Percentiles rank a stretch among this genome's conserved stretches.
These are phyloP conservation scores for Myotis lucifugus DNA, from an alignment of 2,113 vertebrate species.

Conservation along the genomic window DNA sequence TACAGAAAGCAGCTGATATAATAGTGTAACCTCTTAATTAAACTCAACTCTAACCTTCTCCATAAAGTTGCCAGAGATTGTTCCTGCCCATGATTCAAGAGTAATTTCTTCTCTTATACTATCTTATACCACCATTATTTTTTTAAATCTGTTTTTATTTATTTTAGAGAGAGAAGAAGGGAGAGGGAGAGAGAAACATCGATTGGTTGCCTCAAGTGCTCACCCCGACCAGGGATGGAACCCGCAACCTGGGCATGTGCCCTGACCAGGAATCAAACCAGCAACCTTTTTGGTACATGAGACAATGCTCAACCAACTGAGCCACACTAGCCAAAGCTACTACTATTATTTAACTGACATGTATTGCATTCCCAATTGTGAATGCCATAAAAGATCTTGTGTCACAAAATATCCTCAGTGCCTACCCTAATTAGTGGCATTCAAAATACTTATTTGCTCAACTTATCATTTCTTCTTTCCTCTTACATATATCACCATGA, in stretches of 20 bases:
- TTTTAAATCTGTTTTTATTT: too few relatives aligned
- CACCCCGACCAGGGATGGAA: too few relatives aligned
- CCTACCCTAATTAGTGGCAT: neutral
- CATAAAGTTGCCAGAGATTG: neutral
- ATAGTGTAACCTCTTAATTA: neutral
- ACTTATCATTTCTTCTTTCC: neutral
- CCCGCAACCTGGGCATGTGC: too few relatives aligned
- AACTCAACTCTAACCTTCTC: slow-evolving; percentile 16
- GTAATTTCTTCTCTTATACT: neutral
- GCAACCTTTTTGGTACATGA: too few relatives aligned
- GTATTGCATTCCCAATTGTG: neutral
- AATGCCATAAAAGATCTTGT: neutral
- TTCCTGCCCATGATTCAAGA: neutral
- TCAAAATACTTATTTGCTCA: slow-evolving; percentile 43
- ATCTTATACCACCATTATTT: neutral
- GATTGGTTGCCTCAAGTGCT: too few relatives aligned
- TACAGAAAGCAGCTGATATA: neutral
- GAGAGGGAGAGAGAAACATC: too few relatives aligned
- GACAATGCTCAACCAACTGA: too few relatives aligned
- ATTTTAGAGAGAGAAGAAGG: too few relatives aligned
- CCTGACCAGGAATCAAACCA: too few relatives aligned
- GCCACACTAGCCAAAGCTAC: neutral
- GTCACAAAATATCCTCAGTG: neutral
- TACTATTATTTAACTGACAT: neutral
- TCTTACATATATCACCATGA: neutral